Evolutionary conservation across 2,113 vertebrate genomes (phyloP).

Genomic region (Hypanus sabinus): DNA sequence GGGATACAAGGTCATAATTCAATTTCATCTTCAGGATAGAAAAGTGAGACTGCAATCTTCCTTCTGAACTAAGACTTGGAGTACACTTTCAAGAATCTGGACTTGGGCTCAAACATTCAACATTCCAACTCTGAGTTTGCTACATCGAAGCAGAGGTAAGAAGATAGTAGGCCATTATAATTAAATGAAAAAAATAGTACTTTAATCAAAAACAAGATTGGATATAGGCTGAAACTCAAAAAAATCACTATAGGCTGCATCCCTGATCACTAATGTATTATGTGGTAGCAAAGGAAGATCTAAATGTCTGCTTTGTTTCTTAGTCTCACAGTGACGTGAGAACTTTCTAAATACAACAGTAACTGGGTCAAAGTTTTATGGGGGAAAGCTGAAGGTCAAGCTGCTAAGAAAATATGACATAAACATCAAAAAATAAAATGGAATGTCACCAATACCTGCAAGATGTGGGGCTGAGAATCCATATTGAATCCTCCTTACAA

Average conservation of each 20-base stretch:
- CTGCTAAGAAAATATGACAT: not conserved
- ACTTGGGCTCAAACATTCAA: no score
- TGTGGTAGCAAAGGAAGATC: not conserved
- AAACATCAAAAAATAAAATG: not conserved
- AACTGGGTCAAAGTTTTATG: no score
- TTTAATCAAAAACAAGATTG: not conserved
- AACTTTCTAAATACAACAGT: not conserved
- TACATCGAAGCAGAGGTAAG: not conserved
- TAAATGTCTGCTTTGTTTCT: not conserved
- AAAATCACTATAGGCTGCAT: not conserved
- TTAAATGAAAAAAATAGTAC: not conserved
- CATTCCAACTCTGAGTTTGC: no score
- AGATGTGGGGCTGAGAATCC: constrained; percentile 51
- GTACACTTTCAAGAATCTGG: no score
- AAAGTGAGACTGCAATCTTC: no score
- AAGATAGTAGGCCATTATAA: not conserved
- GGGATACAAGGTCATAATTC: no score
- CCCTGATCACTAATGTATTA: not conserved
- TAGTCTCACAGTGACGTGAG: not conserved
- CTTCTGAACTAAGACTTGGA: no score
- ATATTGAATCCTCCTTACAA: constrained; percentile 52
- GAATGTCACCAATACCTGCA: constrained; percentile 30
- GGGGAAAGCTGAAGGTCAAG: no score
- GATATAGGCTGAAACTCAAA: not conserved
- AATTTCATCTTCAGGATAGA: no score